Evolutionary conservation across 2,113 vertebrate species (phyloP), one percentile per base, ranked within the genome.

Genomic region (Oncorhynchus nerka): DNA sequence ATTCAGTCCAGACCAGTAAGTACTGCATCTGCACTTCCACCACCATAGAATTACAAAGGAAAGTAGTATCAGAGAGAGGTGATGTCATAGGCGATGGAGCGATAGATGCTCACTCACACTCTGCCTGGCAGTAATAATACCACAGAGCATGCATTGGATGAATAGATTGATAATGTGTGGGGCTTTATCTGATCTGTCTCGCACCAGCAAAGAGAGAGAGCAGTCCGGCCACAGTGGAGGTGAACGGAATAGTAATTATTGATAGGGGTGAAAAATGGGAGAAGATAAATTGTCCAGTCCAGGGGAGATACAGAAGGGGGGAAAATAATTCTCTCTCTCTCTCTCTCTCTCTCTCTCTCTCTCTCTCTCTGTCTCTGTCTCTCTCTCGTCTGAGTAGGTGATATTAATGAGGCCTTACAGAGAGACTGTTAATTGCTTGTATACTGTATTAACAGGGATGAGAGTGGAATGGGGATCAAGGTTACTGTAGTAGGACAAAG

Each of bases 1-100:
- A 99, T 99, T 91, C 95, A 95, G 78, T 99, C 98, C 90, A 95
- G 95, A 93, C 95, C 95, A 87, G 97, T 98, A 94, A 98, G 97
- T 96, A 55, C 11, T 8, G 51, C 16, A 4, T 4, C 51, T 15
- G 15, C 16, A 55, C 51, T 15, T 55, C 51, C 51, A 55, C 51
- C 51, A 19, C 51, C 51, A 55, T 16, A 15, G 51, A 19, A 55
- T 55, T 55, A 55, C 51, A 4, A 55, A 26, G 61, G 69, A 57
- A 16, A 77, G 64, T 26, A 68, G 48, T 11, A 70, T 59, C 68
- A 45, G 28, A 72, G 59, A 24, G 16, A 2, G 1, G 68, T 74
- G 55, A 76, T 75, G 64, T 76, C 55, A 70, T 75, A 55, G 59
- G 59, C 68, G 70, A 72, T 70, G 65, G 45, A 85, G 77, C 59